Base-by-base conservation (phyloP, 2,888 invertebrate genomes). In the Pyrocoelia pectoralis region DNA sequence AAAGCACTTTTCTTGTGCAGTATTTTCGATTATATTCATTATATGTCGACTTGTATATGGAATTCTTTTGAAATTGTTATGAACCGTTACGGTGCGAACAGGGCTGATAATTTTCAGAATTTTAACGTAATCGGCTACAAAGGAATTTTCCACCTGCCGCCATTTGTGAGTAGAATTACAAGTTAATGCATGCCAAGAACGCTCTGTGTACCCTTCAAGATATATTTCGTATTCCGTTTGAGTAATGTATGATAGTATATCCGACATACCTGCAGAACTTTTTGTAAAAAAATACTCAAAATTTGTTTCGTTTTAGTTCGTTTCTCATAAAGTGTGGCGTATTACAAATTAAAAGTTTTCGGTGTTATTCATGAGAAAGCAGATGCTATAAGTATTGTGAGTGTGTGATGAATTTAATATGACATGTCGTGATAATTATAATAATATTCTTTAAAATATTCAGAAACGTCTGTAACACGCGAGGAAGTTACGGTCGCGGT, bases 151-250 rank as follows among this genome's bases (percentile, higher is more conserved):
- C 46, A 17, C 15, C 17, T 46, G n/a, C 46, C 15, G 15, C 17
- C 15, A 46, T 18, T 15, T 46, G 15, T 17, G 17, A 46, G 46
- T 15, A 18, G 15, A 17, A 46, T 46, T 46, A 46, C 17, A 17
- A 17, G 46, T 46, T 46, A 46, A 59, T 59, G 52, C 52, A 52
- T 43, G 13, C 19, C 58, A 52, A 58, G 43, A 29, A 48, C 33
- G 43, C 9, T 13, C 24, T 46, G 18, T 24, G 40, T 57, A 38
- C 17, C 33, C 17, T 12, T 33, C 18, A 9, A 24, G 48, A 50
- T 38, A 18, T 17, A 59, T 52, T 59, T 53, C 52, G 57, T 67
- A 67, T 64, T 67, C 64, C 56, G 46, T 67, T 64, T 61, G 67
- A 63, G 64, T 64, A 56, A 67, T 64, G 40, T 61, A 49, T 56